Base-by-base conservation (phyloP, 2,113 vertebrate species). In the Cromileptes altivelis region DNA sequence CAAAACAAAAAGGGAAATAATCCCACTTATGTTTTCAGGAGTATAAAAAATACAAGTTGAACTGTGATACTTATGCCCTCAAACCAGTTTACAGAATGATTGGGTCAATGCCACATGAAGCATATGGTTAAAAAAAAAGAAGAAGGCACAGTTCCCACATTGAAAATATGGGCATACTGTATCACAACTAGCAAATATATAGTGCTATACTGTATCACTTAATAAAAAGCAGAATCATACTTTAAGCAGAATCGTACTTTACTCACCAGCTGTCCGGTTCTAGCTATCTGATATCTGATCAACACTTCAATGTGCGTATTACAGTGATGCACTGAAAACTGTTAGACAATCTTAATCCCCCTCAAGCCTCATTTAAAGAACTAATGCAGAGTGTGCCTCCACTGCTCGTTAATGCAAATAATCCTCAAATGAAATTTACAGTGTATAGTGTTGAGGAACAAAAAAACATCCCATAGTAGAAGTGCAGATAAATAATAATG, bases 121-220 rank as follows among this genome's bases (percentile, higher is more conserved):
- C 83, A 57, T 47, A 58, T 49, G 30, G 42, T 53, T 72, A 11
- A 67, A 81, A 65, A 62, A 72, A 83, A 80, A 80, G 61, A 70
- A 70, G 81, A 96, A 95, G 95, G 95, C 94, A 95, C 94, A 94
- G 92, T 87, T 84, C 91, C 93, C 89, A 91, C 74, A 85, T 81
- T 85, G 70, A 57, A 84, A 75, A 76, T 77, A 70, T 89, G 88
- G 87, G 89, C 80, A 47, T 82, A 92, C 93, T 94, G 92, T 92
- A 84, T 90, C 61, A 88, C 63, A 75, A 79, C 84, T 89, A 84
- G 61, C 69, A 84, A 74, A 82, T 90, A 81, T 82, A 85, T 73
- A 83, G 58, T 72, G 57, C 23, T 84, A 53, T 53, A 55, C 49
- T 70, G 50, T 73, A 75, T 83, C 55, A 90, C 68, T 81, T 85